Conservation (phyloP, 2,888 invertebrate genomes). For the Autographa gamma region DNA sequence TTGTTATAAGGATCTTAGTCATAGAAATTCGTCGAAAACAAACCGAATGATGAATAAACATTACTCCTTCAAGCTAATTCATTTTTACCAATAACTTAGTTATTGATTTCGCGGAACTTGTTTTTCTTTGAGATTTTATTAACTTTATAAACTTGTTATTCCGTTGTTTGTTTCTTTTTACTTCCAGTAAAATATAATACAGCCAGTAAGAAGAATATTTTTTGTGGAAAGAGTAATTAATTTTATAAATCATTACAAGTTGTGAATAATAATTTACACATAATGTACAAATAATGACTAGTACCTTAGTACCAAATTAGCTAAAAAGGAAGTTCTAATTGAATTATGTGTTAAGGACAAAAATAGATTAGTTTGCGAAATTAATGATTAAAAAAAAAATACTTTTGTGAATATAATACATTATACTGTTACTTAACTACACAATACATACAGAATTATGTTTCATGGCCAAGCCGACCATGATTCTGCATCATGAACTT, state of each 20-base stretch:
- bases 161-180: not conserved
- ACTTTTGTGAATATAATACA: too few species aligned
- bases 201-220: too few species aligned
- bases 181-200: too few species aligned
- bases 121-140: conserved; percentile 9
- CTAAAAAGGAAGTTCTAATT: too few species aligned
- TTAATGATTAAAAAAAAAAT: too few species aligned
- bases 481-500: not conserved
- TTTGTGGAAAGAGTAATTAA: too few species aligned
- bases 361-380: too few species aligned
- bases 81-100: conserved; percentile 10
- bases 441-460: not conserved
- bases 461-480: not conserved
- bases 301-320: too few species aligned
- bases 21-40: conserved; percentile 32
- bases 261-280: too few species aligned
- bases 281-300: too few species aligned
- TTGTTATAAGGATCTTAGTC: conserved; percentile 34
- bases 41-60: conserved; percentile 34
- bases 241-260: too few species aligned
- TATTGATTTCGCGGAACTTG: conserved; percentile 22
- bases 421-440: not conserved
- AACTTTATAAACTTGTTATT: not conserved
- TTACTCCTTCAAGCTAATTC: conserved; percentile 22
- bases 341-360: too few species aligned